Conservation (phyloP, 2,888 invertebrate genomes). For the Metalampra italica region DNA sequence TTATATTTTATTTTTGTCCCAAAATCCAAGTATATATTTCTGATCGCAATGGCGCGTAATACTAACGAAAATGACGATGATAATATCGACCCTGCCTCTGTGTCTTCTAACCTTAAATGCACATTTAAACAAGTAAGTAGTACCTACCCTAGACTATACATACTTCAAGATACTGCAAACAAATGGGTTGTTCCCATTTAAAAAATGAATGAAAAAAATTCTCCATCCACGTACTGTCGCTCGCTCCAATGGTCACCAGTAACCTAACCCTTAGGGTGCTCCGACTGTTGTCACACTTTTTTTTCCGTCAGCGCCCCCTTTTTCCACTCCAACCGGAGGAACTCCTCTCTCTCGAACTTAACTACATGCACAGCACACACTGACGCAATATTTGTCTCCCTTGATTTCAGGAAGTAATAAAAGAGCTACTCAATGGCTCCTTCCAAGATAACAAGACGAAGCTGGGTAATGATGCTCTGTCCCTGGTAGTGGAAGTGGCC, state of each 20-base stretch:
- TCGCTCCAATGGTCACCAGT: too few species aligned
- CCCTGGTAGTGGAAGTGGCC: slow-evolving; percentile 71
- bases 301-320: too few species aligned
- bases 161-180: too few species aligned
- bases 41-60: slow-evolving; percentile 45
- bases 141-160: neutral
- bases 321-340: too few species aligned
- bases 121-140: slow-evolving; percentile 49
- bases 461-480: slow-evolving; percentile 72
- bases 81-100: slow-evolving; percentile 53
- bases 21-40: neutral
- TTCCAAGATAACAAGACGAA: slow-evolving; percentile 77
- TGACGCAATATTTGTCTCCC: too few species aligned
- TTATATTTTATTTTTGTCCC: slow-evolving; percentile 5
- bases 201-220: too few species aligned
- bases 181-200: too few species aligned
- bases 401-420: slow-evolving; percentile 65
- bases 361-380: too few species aligned
- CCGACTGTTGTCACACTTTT: too few species aligned
- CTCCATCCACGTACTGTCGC: too few species aligned
- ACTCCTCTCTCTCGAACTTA: too few species aligned
- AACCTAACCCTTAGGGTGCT: too few species aligned
- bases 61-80: slow-evolving; percentile 49
- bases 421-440: slow-evolving; percentile 70
- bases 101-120: slow-evolving; percentile 50